Evolutionary conservation across 2,113 vertebrate genomes (phyloP).

Genomic region (Eurystomus gularis): DNA sequence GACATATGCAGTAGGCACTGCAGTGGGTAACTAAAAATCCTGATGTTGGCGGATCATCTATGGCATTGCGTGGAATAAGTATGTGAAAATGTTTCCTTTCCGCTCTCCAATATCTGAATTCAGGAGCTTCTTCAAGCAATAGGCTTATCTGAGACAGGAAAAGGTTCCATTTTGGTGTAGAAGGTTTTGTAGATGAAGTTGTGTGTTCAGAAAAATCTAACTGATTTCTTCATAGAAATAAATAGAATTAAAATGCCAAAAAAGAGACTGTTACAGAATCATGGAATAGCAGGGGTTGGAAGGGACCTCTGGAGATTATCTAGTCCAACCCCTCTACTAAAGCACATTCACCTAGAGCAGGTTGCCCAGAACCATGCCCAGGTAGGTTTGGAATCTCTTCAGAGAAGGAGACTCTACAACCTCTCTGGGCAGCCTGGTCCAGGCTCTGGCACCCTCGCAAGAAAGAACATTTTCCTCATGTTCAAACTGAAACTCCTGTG

Average conservation of each 20-base stretch:
- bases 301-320: no score
- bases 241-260: neutral
- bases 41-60: neutral
- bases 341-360: no score
- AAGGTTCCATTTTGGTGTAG: neutral
- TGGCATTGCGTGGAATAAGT: neutral
- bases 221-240: neutral
- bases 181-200: neutral
- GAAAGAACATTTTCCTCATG: no score
- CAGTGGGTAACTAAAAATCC: neutral
- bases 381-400: no score
- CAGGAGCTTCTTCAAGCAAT: neutral
- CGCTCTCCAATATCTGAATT: neutral
- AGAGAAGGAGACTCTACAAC: no score
- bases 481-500: no score
- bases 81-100: neutral
- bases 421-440: no score
- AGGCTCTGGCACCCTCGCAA: no score
- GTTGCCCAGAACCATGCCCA: no score
- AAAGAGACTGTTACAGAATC: neutral
- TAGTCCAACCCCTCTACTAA: no score
- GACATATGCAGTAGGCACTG: neutral
- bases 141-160: neutral
- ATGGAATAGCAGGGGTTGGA: no score
- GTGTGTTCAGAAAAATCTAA: neutral